Evolutionary conservation across 2,888 invertebrate genomes (phyloP).

Genomic region (Dynastes hyllus): DNA sequence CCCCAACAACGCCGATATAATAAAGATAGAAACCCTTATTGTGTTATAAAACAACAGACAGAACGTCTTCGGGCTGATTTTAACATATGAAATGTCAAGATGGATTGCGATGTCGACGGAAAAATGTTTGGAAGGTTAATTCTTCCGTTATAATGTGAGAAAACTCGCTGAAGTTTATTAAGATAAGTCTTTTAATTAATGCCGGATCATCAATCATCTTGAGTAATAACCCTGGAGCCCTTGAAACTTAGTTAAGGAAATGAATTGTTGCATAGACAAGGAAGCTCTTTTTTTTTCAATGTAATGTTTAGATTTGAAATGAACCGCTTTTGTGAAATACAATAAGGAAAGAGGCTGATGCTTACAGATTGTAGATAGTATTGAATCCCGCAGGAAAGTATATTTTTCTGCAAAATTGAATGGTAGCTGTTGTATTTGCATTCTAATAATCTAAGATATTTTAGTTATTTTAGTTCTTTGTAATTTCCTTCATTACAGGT

Average conservation of each 20-base stretch:
- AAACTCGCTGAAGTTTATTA: neutral
- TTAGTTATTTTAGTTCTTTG: too few relatives aligned
- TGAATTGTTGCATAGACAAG: neutral
- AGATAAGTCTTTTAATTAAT: slow-evolving; percentile 17
- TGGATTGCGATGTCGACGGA: neutral
- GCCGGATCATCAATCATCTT: slow-evolving; percentile 9
- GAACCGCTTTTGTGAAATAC: neutral
- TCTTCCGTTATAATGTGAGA: neutral
- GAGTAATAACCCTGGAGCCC: neutral
- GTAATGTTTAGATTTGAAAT: neutral
- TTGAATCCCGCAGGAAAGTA: too few relatives aligned
- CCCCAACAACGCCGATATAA: too few relatives aligned
- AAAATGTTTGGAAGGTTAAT: neutral
- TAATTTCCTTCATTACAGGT: too few relatives aligned
- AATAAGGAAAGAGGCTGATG: too few relatives aligned
- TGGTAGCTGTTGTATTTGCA: too few relatives aligned
- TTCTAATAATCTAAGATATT: too few relatives aligned
- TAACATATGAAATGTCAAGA: neutral
- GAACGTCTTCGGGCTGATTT: neutral
- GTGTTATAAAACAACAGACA: neutral
- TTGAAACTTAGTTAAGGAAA: neutral
- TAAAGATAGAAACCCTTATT: too few relatives aligned
- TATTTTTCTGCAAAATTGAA: too few relatives aligned
- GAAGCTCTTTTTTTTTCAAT: slow-evolving; percentile 4
- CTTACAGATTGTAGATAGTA: too few relatives aligned